phyloP scores from a whole-genome alignment of 2,797 vertebrate species.

The Botia kubotai region DNA sequence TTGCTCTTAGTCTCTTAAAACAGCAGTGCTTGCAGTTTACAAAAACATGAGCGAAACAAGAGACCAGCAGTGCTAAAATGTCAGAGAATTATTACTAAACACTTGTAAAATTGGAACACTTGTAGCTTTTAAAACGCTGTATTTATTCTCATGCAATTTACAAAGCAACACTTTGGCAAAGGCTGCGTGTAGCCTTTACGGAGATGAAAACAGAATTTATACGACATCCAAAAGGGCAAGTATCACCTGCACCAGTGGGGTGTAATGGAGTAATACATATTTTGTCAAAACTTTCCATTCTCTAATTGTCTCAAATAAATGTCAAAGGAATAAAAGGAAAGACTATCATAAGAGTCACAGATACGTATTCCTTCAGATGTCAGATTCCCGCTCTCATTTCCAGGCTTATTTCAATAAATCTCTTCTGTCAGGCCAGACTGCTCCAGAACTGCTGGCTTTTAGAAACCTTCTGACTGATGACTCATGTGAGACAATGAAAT shows the following conservation, averaged over 20 bases:
- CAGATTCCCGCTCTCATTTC: conserved; percentile 20
- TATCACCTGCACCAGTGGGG: background rate
- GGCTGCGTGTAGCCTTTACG: background rate
- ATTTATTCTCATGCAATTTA: conserved; percentile 10
- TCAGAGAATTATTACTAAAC: background rate
- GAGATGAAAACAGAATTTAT: conserved; percentile 2
- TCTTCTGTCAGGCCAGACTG: conserved; percentile 28
- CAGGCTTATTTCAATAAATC: conserved; percentile 19
- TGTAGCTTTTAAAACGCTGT: no score
- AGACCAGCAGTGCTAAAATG: conserved; percentile 25
- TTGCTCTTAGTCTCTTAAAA: conserved; percentile 23
- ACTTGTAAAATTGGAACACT: background rate
- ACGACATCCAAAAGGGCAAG: background rate
- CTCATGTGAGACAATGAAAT: background rate
- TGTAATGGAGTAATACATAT: conserved; percentile 2
- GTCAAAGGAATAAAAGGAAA: conserved; percentile 13
- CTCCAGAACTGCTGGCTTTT: background rate
- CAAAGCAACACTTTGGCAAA: background rate
- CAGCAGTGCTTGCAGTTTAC: background rate
- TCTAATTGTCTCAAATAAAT: conserved; percentile 6
- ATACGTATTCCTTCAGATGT: background rate
- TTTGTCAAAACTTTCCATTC: conserved; percentile 16
- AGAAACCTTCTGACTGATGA: conserved; percentile 20
- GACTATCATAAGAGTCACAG: conserved; percentile 22
- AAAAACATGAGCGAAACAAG: background rate